These are phyloP conservation scores for Neolamprologus variostigma DNA, from an alignment of 2,113 vertebrate genomes.

Conservation along the genomic window DNA sequence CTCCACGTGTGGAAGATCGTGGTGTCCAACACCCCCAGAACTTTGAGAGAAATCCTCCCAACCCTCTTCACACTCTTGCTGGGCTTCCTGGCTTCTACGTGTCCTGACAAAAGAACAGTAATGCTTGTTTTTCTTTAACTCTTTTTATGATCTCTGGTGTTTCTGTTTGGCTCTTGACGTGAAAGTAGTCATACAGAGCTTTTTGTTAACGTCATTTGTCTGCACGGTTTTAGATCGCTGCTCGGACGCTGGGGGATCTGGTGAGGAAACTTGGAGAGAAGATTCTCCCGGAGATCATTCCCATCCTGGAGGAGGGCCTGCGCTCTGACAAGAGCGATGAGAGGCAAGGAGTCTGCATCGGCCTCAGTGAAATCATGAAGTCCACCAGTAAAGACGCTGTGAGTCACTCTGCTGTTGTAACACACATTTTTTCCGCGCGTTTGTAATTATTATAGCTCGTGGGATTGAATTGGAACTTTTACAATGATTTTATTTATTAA, in stretches of 20 bases:
- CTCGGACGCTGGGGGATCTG: slow-evolving; percentile 91
- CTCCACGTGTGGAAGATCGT: slow-evolving; percentile 98
- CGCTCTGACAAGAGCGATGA: slow-evolving; percentile 93
- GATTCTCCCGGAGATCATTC: slow-evolving; percentile 97
- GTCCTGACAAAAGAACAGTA: slow-evolving; percentile 94
- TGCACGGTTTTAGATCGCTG: slow-evolving; percentile 81
- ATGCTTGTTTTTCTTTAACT: neutral
- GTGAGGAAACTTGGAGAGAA: slow-evolving; percentile 98
- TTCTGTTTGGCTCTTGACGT: neutral
- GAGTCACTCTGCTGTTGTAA: slow-evolving; percentile 39
- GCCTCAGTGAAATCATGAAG: slow-evolving; percentile 98
- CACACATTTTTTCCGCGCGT: too few species aligned
- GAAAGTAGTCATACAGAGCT: neutral
- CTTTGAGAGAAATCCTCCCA: slow-evolving; percentile 90
- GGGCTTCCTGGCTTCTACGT: slow-evolving; percentile 96
- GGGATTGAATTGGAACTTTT: neutral
- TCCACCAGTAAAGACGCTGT: slow-evolving; percentile 97
- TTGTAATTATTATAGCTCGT: too few species aligned
- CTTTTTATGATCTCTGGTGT: neutral
- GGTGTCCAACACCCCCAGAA: slow-evolving; percentile 95
- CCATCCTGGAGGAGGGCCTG: slow-evolving; percentile 92
- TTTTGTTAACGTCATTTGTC: neutral
- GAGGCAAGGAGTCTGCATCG: slow-evolving; percentile 95
- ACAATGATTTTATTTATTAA: neutral
- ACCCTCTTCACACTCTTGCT: slow-evolving; percentile 91